phyloP scores from a whole-genome alignment of 1,140 invertebrate genomes.

The Drosophila pachea region DNA sequence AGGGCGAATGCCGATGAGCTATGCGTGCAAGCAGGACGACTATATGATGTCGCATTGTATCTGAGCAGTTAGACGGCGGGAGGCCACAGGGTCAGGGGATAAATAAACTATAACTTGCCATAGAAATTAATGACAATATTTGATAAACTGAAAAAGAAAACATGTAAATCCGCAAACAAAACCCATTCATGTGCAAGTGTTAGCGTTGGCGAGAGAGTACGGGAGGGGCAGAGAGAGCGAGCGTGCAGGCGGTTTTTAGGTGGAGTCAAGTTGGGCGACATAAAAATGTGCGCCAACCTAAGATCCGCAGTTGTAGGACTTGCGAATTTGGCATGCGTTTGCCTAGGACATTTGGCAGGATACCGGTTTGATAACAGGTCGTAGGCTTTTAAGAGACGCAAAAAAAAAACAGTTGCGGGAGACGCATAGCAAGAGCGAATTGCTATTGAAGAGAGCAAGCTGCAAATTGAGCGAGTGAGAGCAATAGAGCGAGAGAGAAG shows the following conservation, averaged over 20 bases:
- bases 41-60: constrained; percentile 6
- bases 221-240: neutral
- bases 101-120: constrained; percentile 22
- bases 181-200: neutral
- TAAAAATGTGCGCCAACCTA: neutral
- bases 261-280: neutral
- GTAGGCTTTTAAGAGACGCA: constrained; percentile 14
- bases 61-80: neutral
- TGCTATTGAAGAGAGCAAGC: constrained; percentile 4
- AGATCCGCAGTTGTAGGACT: constrained; percentile 23
- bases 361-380: constrained; percentile 61
- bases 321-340: neutral
- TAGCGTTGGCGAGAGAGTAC: neutral
- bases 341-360: constrained; percentile 62
- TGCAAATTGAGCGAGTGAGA: constrained; percentile 26
- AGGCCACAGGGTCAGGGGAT: neutral
- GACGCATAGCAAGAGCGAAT: constrained; percentile 5
- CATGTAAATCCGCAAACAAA: constrained; percentile 18
- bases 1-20: neutral
- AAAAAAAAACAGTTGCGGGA: constrained; percentile 8
- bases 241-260: neutral
- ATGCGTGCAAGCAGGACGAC: constrained; percentile 25
- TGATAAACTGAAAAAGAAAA: constrained; percentile 2
- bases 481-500: constrained; percentile 21
- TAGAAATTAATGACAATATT: constrained; percentile 17